Base-by-base conservation (phyloP, 2,113 vertebrate genomes). In the Malaclemys terrapin region DNA sequence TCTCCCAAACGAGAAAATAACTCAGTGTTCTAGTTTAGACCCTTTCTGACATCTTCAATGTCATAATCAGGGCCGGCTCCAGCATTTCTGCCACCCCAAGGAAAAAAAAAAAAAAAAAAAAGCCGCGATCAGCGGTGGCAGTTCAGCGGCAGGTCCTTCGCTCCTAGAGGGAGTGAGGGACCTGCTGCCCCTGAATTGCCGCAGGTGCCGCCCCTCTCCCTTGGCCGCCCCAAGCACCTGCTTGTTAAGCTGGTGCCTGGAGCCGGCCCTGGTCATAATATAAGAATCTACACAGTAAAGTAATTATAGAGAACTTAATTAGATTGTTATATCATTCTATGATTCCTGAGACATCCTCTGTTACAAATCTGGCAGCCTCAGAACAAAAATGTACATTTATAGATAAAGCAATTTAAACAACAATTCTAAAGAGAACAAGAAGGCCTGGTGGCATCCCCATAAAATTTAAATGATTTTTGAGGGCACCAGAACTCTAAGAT, bases 301-400 rank as follows among this genome's bases (percentile, higher is more conserved):
- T 82, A 96, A 92, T 92, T 96, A 89, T 80, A 94, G n/a, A 31
- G 56, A 79, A 57, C 85, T 92, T 96, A 96, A 95, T 96, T 97
- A 96, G 47, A 87, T 22, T 85, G 93, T 31, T 54, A 96, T 84
- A 92, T 85, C 89, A 65, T 88, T 93, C 87, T 93, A 94, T 93
- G 85, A 94, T 95, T 97, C 84, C 88, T 90, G 89, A 95, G 87
- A 95, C 89, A 93, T 83, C 12, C 85, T 89, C 27, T 85, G n/a
- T 93, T 94, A 87, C 81, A 96, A 96, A 96, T 95, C 94, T n/a
- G 94, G 69, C 57, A 96, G 90, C 75, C 89, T 95, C 57, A 93
- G 85, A 91, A 81, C 87, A 95, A 57, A 81, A 87, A 85, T 94
- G 95, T 52, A 91, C 81, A 87, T 94, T 95, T 95, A 95, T 94